Base-by-base conservation (phyloP, 2,797 vertebrate species). In the Lacerta bilineata region DNA sequence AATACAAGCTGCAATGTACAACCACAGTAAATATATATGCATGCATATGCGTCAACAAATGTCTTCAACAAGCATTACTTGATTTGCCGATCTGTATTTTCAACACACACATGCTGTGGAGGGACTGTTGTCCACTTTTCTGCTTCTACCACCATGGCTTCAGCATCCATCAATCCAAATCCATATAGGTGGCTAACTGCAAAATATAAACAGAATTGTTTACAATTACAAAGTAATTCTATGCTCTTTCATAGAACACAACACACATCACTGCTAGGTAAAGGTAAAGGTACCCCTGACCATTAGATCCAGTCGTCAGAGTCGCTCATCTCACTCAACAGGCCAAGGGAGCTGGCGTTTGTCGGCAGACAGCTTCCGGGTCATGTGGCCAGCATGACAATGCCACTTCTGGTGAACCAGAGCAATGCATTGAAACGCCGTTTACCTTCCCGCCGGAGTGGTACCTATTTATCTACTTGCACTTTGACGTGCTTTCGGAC, bases 121-220 rank as follows among this genome's bases (percentile, higher is more conserved):
- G 99, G 99, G n/a, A 99, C 98, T 0, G 98, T 98, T 91, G 98
- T 99, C 99, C 99, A 99, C 91, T 97, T 97, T 95, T 99, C 98
- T 0, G 99, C 99, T 95, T 99, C 98, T 96, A 98, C 98, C 95
- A 99, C 99, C 99, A 99, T 99, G 55, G 99, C 99, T 96, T 99
- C 99, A 0, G 99, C 99, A 76, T 99, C 99, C 99, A 99, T 99
- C 94, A 99, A 96, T 90, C 99, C 99, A 92, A 99, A 99, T 94
- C 99, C 99, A 86, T 99, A 99, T 78, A 99, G 97, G 87, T 99
- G 99, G 94, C 99, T 99, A 95, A 99, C 99, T 99, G 96, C 15
- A 93, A 94, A 87, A 90, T 71, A 93, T 55, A 93, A 96, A 94
- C 64, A 96, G 25, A 92, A 86, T 39, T 86, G 76, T 89, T 55